Evolutionary conservation across 2,113 vertebrate species (phyloP).

Genomic region (Puntigrus tetrazona): DNA sequence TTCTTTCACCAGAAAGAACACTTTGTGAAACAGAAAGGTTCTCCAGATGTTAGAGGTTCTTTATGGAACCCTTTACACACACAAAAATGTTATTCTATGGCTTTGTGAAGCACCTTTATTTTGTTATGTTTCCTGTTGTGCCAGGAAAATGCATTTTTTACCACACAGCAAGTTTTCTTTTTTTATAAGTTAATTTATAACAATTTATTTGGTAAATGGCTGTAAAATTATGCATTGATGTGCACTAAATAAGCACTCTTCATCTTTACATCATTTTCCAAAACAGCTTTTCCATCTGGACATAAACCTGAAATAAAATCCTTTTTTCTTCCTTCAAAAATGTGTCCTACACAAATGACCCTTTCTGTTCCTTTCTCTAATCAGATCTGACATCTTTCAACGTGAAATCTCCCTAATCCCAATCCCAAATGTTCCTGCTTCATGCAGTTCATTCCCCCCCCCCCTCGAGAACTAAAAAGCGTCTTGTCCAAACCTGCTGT

Average conservation of each 20-base stretch:
- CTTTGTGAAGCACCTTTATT: too few species aligned
- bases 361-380: neutral
- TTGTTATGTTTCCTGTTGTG: too few species aligned
- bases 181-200: neutral
- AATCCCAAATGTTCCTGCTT: constrained; percentile 4
- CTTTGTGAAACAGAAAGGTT: too few species aligned
- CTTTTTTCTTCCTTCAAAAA: neutral
- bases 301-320: neutral
- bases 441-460: neutral
- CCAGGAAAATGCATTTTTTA: too few species aligned
- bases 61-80: too few species aligned
- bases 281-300: neutral
- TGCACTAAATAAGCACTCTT: neutral
- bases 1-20: too few species aligned
- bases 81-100: too few species aligned
- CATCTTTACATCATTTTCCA: neutral
- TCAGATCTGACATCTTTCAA: neutral
- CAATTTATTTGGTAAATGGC: neutral
- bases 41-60: too few species aligned
- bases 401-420: constrained; percentile 16
- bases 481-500: neutral
- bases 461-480: neutral
- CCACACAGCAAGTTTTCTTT: too few species aligned
- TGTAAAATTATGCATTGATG: neutral
- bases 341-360: neutral